A percentile compares a stretch with the other conserved stretches of the same genome.
phyloP scores from a whole-genome alignment of 2,797 vertebrate genomes.

The Thalassophryne amazonica region DNA sequence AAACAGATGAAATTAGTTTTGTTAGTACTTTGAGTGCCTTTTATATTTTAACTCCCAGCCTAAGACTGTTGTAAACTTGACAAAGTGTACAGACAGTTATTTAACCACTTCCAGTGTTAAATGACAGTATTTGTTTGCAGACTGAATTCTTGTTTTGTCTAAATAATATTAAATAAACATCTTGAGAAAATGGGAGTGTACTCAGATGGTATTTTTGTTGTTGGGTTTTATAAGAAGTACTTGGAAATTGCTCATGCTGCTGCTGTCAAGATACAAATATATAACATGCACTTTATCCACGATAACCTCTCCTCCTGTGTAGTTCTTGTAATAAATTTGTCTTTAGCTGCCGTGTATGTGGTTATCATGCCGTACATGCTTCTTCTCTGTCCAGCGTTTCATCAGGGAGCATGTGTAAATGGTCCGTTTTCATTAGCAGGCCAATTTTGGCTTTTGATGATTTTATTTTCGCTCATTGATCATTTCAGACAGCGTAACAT shows the following conservation, averaged over 20 bases:
- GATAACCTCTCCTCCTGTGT: background rate
- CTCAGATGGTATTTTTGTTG: no score
- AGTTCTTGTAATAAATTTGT: background rate
- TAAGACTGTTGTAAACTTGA: constrained; percentile 32
- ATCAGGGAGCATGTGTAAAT: constrained; percentile 76
- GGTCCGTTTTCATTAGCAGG: constrained; percentile 91
- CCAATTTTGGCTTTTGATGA: constrained; percentile 93
- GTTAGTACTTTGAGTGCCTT: constrained; percentile 62
- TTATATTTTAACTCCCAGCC: constrained; percentile 46
- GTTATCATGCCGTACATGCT: constrained; percentile 49
- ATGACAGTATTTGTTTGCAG: constrained; percentile 18
- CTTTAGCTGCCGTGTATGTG: constrained; percentile 45
- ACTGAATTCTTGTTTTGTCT: constrained; percentile 34
- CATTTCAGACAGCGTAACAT: constrained; percentile 87
- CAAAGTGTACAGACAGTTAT: constrained; percentile 24
- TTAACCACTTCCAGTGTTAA: constrained; percentile 39
- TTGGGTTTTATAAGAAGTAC: no score
- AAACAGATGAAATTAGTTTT: constrained; percentile 25
- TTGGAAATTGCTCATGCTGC: no score
- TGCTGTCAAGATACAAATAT: background rate
- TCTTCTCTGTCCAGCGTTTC: constrained; percentile 65
- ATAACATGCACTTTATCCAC: background rate
- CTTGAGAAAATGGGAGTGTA: constrained; percentile 41
- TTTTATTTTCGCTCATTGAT: constrained; percentile 91
- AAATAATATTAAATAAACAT: constrained; percentile 51